A percentile compares a stretch with the other conserved stretches of the same genome.
phyloP scores from a whole-genome alignment of 2,888 invertebrate genomes.

The Isotomurus palustris region DNA sequence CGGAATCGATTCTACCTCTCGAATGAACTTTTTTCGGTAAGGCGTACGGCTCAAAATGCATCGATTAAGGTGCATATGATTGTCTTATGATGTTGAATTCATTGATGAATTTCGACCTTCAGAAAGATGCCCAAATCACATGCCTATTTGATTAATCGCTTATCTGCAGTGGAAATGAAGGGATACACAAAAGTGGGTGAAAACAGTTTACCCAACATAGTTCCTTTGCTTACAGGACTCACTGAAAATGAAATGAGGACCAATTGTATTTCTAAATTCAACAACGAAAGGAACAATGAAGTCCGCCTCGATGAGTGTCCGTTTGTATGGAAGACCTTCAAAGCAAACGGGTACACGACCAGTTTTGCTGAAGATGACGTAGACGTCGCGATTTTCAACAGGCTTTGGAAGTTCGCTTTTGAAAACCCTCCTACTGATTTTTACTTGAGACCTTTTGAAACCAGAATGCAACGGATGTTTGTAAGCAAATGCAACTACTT shows the following conservation, averaged over 20 bases:
- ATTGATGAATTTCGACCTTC: not conserved
- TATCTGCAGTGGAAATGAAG: conserved; percentile 47
- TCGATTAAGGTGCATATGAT: too few relatives aligned
- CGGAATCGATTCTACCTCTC: conserved; percentile 48
- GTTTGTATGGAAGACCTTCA: conserved; percentile 35
- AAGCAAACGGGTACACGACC: conserved; percentile 26
- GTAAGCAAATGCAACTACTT: too few relatives aligned
- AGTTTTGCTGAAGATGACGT: conserved; percentile 27
- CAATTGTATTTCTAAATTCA: conserved; percentile 52
- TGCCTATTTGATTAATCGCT: conserved; percentile 44
- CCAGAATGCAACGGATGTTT: too few relatives aligned
- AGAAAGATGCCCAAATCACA: conserved; percentile 47
- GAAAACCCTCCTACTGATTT: conserved; percentile 50
- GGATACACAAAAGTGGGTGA: conserved; percentile 53
- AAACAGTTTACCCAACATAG: conserved; percentile 54
- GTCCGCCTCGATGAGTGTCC: conserved; percentile 33
- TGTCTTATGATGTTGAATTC: too few relatives aligned
- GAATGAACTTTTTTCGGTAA: conserved; percentile 49
- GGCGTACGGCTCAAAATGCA: too few relatives aligned
- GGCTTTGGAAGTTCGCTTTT: conserved; percentile 55
- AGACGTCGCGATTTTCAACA: conserved; percentile 60
- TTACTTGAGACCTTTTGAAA: conserved; percentile 50
- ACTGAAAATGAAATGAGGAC: conserved; percentile 26
- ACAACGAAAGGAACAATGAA: conserved; percentile 36
- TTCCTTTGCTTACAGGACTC: conserved; percentile 50